Evolutionary conservation across 2,888 invertebrate species (phyloP).

Genomic region (Priocnemis perturbator): DNA sequence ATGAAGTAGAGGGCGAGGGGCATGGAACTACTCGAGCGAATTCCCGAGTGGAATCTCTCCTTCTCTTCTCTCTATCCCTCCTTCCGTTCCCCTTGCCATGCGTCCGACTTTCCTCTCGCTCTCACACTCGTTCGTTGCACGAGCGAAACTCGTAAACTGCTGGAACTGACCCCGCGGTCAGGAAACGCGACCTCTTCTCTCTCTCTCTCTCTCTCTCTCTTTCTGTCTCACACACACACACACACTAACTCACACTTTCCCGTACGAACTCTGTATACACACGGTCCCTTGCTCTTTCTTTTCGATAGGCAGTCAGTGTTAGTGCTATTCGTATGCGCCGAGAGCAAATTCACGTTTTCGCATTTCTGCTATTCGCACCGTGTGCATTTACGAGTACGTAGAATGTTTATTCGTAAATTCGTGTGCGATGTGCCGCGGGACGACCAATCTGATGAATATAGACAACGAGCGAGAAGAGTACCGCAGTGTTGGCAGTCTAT

Average conservation of each 20-base stretch:
- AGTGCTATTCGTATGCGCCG: slow-evolving; percentile 39
- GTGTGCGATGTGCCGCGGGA: too few relatives aligned
- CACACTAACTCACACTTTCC: slow-evolving; percentile 29
- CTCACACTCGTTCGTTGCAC: slow-evolving; percentile 20
- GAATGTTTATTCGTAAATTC: too few relatives aligned
- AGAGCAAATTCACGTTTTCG: slow-evolving; percentile 40
- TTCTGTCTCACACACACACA: slow-evolving; percentile 15
- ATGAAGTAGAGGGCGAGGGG: slow-evolving; percentile 9
- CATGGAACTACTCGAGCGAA: slow-evolving; percentile 20
- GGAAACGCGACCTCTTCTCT: slow-evolving; percentile 31
- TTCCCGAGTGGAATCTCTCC: slow-evolving; percentile 24
- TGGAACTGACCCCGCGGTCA: slow-evolving; percentile 50
- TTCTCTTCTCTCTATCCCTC: slow-evolving; percentile 7
- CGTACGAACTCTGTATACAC: too few relatives aligned
- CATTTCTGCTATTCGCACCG: slow-evolving; percentile 17
- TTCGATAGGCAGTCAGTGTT: slow-evolving; percentile 52
- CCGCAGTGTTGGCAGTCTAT: too few relatives aligned
- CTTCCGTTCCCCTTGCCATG: neutral
- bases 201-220: slow-evolving; percentile 7
- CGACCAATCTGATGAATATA: too few relatives aligned
- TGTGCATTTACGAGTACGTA: too few relatives aligned
- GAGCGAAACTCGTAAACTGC: slow-evolving; percentile 55
- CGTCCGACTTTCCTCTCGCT: slow-evolving; percentile 6
- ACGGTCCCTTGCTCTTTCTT: too few relatives aligned
- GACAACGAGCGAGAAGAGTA: too few relatives aligned